Base-by-base conservation (phyloP, 2,797 vertebrate species). In the Phataginus tricuspis region DNA sequence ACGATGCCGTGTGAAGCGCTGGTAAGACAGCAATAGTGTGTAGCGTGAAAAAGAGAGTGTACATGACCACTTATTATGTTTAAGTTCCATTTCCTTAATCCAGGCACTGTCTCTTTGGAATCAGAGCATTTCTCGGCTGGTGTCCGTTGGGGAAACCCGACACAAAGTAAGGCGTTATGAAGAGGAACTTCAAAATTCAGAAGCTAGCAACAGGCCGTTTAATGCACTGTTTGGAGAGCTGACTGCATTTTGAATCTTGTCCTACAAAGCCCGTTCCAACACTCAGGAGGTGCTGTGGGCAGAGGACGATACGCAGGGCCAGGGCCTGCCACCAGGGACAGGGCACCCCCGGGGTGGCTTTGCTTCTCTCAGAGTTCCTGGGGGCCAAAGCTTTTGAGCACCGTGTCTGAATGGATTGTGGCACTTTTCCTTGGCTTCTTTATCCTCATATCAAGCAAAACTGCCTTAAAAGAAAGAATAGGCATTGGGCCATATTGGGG, bases 391-490 rank as follows among this genome's bases (percentile, higher is more conserved):
- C 4, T 1, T 87, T 23, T 29, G 61, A 72, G 63, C 1, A 8
- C 2, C 0, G 1, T 3, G 21, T 87, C 51, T 55, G 34, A 95
- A 8, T 31, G 21, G 31, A 29, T 42, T 23, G 16, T 13, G 55
- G 18, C 2, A 21, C 16, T 34, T 64, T 45, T 42, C 16, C 45
- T 4, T 11, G 10, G 13, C 2, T 64, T 91, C 86, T 71, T 53
- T 19, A 69, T 23, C 31, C 42, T 61, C 39, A 82, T 34, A 77
- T 75, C 37, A 86, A 93, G 75, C 31, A 42, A 61, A 87, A 77
- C 34, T 75, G 25, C 19, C 61, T 93, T 42, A 55, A 90, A 77
- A 75, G 53, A 64, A 90, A n/a, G 37, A 69, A 89, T 83, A 90
- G 3, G 7, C 9, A 19, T 4, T 11, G 23, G 57, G 55, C 11